Evolutionary conservation across 2,888 invertebrate genomes (phyloP).

Genomic region (Linnaemya vulpina): DNA sequence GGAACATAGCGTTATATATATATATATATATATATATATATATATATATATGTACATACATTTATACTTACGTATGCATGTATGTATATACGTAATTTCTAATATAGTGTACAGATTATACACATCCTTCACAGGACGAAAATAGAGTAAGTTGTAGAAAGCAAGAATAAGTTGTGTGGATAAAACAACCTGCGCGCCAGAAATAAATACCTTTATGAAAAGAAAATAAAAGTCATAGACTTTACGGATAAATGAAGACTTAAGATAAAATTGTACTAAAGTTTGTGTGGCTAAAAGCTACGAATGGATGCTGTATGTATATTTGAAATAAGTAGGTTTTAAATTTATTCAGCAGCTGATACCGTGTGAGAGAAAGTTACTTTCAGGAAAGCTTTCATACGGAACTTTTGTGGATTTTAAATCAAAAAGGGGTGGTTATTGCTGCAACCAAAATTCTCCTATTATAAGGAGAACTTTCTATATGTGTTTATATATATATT

Average conservation of each 20-base stretch:
- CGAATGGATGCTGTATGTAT: slow-evolving; percentile 39
- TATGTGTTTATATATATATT: no score
- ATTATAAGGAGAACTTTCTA: slow-evolving; percentile 19
- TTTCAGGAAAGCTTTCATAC: not conserved
- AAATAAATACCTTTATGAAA: slow-evolving; percentile 27
- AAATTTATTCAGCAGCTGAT: not conserved
- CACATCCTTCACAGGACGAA: slow-evolving; percentile 9
- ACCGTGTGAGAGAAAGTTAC: not conserved
- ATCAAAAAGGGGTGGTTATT: slow-evolving; percentile 45
- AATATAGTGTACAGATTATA: slow-evolving; percentile 14
- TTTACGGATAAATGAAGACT: slow-evolving; percentile 38
- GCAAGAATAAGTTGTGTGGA: slow-evolving; percentile 31
- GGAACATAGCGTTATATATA: slow-evolving; percentile 27
- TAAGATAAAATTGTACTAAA: slow-evolving; percentile 27
- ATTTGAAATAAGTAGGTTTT: slow-evolving; percentile 23
- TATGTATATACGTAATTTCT: not conserved
- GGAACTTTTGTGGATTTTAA: slow-evolving; percentile 43
- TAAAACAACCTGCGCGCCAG: slow-evolving; percentile 69
- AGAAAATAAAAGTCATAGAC: slow-evolving; percentile 13
- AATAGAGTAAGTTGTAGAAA: not conserved
- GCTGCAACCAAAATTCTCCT: slow-evolving; percentile 25
- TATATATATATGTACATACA: not conserved
- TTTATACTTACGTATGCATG: not conserved
- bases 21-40: not conserved
- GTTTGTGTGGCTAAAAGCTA: slow-evolving; percentile 40